Evolutionary conservation across 92 coral and sea anemone species (phyloP).

Genomic region (Porites lobata): DNA sequence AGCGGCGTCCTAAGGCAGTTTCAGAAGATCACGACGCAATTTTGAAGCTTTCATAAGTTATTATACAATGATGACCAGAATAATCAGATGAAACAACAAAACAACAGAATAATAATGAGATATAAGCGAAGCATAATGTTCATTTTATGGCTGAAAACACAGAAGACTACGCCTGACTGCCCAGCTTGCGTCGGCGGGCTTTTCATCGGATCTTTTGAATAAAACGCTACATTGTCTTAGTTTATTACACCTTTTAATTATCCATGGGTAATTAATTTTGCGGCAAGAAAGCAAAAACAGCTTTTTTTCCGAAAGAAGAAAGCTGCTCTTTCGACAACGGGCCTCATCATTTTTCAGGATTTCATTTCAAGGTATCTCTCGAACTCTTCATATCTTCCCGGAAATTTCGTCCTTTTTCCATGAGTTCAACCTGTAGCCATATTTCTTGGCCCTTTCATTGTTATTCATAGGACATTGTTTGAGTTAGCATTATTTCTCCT

Average conservation of each 20-base stretch:
- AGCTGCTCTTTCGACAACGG: neutral
- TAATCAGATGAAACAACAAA: slow-evolving; percentile 15
- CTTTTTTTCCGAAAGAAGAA: neutral
- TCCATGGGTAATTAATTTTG: slow-evolving; percentile 15
- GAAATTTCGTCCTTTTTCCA: neutral
- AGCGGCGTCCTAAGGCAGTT: slow-evolving; percentile 16
- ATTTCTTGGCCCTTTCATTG: neutral
- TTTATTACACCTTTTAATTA: slow-evolving; percentile 22
- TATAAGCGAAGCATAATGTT: slow-evolving; percentile 30
- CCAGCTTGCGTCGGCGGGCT: slow-evolving; percentile 9
- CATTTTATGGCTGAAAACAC: slow-evolving; percentile 3
- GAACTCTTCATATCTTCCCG: too few species aligned
- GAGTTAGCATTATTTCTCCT: slow-evolving; percentile 18
- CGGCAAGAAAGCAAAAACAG: neutral
- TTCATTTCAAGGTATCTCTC: too few species aligned
- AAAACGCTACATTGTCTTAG: neutral
- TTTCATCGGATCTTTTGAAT: slow-evolving; percentile 22
- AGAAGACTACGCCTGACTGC: neutral
- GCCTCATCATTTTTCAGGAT: too few species aligned
- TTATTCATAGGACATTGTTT: slow-evolving; percentile 6
- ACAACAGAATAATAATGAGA: slow-evolving; percentile 43
- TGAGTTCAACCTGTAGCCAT: neutral
- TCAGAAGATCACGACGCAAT: slow-evolving; percentile 32
- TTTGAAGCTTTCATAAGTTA: slow-evolving; percentile 8
- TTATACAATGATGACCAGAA: slow-evolving; percentile 4